A percentile compares a stretch with the other conserved stretches of the same genome.
phyloP scores from a whole-genome alignment of 2,797 vertebrate species.

The Emydoidea blandingii region DNA sequence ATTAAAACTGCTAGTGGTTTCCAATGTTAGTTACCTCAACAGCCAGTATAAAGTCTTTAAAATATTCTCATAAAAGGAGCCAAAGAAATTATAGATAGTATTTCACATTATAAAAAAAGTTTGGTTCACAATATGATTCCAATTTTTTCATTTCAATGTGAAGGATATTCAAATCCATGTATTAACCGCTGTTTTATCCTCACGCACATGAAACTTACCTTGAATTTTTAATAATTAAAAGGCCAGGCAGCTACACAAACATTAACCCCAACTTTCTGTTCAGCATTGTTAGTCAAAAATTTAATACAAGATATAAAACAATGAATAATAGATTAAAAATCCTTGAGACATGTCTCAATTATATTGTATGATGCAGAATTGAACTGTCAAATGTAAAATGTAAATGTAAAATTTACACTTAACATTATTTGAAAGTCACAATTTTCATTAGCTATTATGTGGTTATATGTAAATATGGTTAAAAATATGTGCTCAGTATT shows the following conservation, averaged over 20 bases:
- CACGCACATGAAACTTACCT: constrained; percentile 1
- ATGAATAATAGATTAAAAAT: background rate
- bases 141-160: constrained; percentile 9
- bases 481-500: constrained; percentile 47
- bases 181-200: constrained; percentile 34
- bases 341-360: background rate
- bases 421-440: constrained; percentile 18
- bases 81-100: background rate
- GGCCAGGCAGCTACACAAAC: background rate
- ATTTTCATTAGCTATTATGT: constrained; percentile 8
- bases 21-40: constrained; percentile 2
- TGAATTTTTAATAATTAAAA: constrained; percentile 35
- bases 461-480: constrained; percentile 35
- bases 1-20: constrained; percentile 50
- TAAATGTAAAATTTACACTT: background rate
- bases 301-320: constrained; percentile 41
- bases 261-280: constrained; percentile 29
- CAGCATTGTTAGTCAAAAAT: constrained; percentile 22
- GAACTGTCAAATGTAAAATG: constrained; percentile 25
- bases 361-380: constrained; percentile 17
- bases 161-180: constrained; percentile 28
- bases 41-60: background rate
- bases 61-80: constrained; percentile 7
- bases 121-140: constrained; percentile 8
- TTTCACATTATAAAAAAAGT: constrained; percentile 17